Base-by-base conservation (phyloP, 2,113 vertebrate species). In the Microtus montanus region DNA sequence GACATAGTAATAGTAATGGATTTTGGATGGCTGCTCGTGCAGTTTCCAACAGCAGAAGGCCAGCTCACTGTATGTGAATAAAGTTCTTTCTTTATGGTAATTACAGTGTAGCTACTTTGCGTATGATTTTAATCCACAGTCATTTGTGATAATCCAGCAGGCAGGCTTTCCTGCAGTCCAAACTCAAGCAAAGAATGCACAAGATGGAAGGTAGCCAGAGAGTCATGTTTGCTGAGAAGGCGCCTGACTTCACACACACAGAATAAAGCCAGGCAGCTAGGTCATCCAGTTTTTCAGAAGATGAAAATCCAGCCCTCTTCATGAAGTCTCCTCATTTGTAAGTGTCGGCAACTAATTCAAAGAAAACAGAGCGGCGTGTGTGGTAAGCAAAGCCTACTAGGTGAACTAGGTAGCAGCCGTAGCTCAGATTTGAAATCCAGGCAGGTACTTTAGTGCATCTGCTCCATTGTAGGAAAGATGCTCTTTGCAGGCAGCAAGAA, bases 91-190 rank as follows among this genome's bases (percentile, higher is more conserved):
- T 26, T 85, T 52, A 54, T 26, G 88, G 3, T 90, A 96, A 93
- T 94, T 96, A 74, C 14, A 82, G 61, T 92, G 73, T 92, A 41
- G 54, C 68, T 91, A 28, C 26, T 54, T 20, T 92, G 75, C 24
- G 38, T 86, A 49, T 68, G 61, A 77, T 92, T 91, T 91, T 30
- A 96, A 95, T 93, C 86, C 78, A 35, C 13, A 92, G 61, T 22
- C 90, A 91, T 87, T 93, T 85, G 73, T n/a, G 74, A 91, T 91
- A 87, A 89, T 64, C 73, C 63, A 87, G n/a, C 15, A 68, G 89
- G 54, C 63, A 95, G 64, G 85, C 66, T 90, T 75, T 78, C 75
- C 33, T 24, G 26, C 3, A 68, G 73, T 75, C 38, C 44, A 83
- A 93, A 70, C 24, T 80, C 41, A 66, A 35, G 20, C 90, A 89